Base-by-base conservation (phyloP, 2,888 invertebrate genomes). In the Biston betularia region DNA sequence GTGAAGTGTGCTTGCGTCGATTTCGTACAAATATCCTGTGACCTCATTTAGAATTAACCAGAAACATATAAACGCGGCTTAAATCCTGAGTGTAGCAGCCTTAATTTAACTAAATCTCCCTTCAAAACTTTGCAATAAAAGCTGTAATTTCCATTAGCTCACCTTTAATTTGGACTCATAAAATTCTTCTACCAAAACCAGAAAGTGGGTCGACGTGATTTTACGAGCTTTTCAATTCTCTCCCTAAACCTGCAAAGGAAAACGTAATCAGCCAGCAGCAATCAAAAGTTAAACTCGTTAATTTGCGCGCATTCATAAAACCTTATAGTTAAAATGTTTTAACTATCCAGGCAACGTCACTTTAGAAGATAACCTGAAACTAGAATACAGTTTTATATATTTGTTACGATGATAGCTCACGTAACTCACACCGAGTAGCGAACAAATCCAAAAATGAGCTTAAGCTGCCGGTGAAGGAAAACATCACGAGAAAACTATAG, bases 301-400 rank as follows among this genome's bases (percentile, higher is more conserved):
- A 59, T 59, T 65, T 49, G 33, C 15, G 52, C 15, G 42, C 33
- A 59, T 59, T 65, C 55, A 35, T 59, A 45, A 53, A 61, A 65
- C 35, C 34, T 60, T 56, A n/a, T n/a, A 65, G 56, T 60, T 65
- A 61, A 65, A 65, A 61, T 54, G 60, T 65, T 65, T 60, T 56
- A 65, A 65, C 55, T 49, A 49, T 45, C 14, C 35, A 56, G 14
- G 14, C 45, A 7, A 34, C 15, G 61, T 62, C 38, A 50, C 8
- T 50, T 55, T 11, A 3, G n/a, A 33, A 60, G 49, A 9, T n/a
- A 44, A 42, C 12, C 24, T 24, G 15, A n/a, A 42, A 8, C n/a
- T 54, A 44, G 33, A 42, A 44, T 42, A 56, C 42, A 9, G 8
- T 49, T 14, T 14, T n/a, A n/a, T n/a, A n/a, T n/a, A n/a, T 24